These are phyloP conservation scores for Sakesphorus luctuosus DNA, from an alignment of 2,113 vertebrate species.

Conservation along the genomic window DNA sequence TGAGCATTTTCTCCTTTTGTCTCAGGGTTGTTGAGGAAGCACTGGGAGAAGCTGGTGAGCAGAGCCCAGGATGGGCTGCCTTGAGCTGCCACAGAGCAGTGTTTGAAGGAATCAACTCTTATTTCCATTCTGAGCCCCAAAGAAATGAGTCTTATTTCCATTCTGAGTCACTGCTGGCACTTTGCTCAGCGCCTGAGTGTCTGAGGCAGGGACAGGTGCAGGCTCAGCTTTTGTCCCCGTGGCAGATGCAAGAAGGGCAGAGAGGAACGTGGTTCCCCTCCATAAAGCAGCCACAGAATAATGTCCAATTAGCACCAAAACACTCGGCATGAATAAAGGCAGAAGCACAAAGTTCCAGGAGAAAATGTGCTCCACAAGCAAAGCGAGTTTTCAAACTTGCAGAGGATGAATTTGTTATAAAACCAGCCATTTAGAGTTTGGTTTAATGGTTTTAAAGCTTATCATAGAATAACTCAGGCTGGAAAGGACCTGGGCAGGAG, in stretches of 20 bases:
- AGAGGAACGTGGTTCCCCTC: not conserved
- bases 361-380: not conserved
- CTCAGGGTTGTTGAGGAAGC: not conserved
- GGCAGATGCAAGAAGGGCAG: conserved; percentile 25
- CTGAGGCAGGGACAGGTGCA: conserved; percentile 46
- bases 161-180: conserved; percentile 36
- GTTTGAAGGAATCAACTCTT: conserved; percentile 1
- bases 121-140: not conserved
- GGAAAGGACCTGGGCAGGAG: not conserved
- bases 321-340: not conserved
- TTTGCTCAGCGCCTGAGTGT: not conserved
- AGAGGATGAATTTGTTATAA: not conserved
- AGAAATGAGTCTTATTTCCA: conserved; percentile 48
- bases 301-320: conserved; percentile 10
- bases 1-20: conserved; percentile 11
- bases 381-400: not conserved
- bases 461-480: not conserved
- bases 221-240: not conserved
- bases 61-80: not conserved
- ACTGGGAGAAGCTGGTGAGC: not conserved
- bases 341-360: not conserved
- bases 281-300: conserved; percentile 27
- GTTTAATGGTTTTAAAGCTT: not conserved
- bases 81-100: not conserved
- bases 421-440: not conserved